phyloP scores from a whole-genome alignment of 2,113 vertebrate genomes.

The Tenrec ecaudatus region DNA sequence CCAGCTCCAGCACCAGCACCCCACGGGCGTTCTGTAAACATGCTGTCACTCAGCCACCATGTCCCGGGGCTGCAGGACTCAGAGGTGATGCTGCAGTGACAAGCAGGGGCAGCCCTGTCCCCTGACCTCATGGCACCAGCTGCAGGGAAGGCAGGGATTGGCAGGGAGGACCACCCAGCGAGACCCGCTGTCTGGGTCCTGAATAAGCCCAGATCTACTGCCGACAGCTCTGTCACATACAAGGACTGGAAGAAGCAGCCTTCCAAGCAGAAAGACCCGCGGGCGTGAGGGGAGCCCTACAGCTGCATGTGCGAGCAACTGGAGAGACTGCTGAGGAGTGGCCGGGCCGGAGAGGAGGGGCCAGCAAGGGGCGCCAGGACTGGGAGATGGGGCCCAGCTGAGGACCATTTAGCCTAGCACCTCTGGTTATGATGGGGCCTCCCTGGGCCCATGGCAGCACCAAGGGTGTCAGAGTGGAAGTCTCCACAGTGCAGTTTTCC shows the following conservation, averaged over 20 bases:
- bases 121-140: no score
- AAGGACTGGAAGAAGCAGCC: no score
- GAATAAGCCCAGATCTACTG: fast-evolving
- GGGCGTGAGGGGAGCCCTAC: neutral
- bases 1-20: fast-evolving
- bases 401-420: neutral
- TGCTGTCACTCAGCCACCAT: no score
- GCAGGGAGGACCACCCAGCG: neutral
- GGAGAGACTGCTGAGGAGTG: no score
- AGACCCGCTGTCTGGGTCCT: neutral
- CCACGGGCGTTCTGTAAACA: no score
- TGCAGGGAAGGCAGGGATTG: no score
- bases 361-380: fast-evolving
- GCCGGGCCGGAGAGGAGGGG: no score
- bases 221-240: neutral
- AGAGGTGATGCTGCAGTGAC: fast-evolving
- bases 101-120: no score
- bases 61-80: fast-evolving
- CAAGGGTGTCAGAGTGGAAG: neutral
- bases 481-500: no score
- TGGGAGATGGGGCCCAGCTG: neutral
- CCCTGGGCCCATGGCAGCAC: neutral
- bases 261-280: no score
- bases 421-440: neutral
- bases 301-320: neutral